Conservation (phyloP, 2,888 invertebrate genomes). For the Congeria kusceri region DNA sequence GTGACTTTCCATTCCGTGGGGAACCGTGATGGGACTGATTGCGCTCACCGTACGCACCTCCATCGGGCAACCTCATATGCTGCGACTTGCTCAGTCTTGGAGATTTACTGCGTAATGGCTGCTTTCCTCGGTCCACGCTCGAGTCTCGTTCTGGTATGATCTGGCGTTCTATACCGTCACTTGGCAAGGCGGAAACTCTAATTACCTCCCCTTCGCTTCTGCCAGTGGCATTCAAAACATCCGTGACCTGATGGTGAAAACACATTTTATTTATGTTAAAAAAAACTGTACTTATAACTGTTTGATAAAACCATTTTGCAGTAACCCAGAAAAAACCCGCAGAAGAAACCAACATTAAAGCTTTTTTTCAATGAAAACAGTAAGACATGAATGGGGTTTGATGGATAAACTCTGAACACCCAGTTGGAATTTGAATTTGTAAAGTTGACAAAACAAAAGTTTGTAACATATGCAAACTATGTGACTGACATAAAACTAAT, state of each 20-base stretch:
- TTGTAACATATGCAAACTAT: too few species aligned
- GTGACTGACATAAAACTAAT: too few species aligned
- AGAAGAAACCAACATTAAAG: too few species aligned
- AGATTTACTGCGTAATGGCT: constrained; percentile 46
- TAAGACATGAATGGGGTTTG: too few species aligned
- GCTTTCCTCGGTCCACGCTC: not conserved
- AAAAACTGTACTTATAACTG: too few species aligned
- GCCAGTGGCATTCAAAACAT: constrained; percentile 61
- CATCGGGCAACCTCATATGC: constrained; percentile 25
- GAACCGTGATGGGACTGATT: constrained; percentile 26
- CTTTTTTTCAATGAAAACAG: too few species aligned
- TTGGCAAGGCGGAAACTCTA: constrained; percentile 37
- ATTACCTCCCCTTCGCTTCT: constrained; percentile 66
- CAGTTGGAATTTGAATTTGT: too few species aligned
- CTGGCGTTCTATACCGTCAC: constrained; percentile 7
- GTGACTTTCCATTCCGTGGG: constrained; percentile 22
- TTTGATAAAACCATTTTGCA: too few species aligned
- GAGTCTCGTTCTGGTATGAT: constrained; percentile 17
- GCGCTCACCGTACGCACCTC: constrained; percentile 26
- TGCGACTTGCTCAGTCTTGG: constrained; percentile 27
- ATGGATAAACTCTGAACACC: too few species aligned
- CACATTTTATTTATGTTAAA: not conserved
- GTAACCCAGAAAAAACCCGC: too few species aligned
- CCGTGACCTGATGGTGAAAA: constrained; percentile 37
- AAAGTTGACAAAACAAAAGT: too few species aligned